Percentiles rank a stretch among this genome's conserved stretches.
These are phyloP conservation scores for Syngnathoides biaculeatus DNA, from an alignment of 2,113 vertebrate species.

Conservation along the genomic window DNA sequence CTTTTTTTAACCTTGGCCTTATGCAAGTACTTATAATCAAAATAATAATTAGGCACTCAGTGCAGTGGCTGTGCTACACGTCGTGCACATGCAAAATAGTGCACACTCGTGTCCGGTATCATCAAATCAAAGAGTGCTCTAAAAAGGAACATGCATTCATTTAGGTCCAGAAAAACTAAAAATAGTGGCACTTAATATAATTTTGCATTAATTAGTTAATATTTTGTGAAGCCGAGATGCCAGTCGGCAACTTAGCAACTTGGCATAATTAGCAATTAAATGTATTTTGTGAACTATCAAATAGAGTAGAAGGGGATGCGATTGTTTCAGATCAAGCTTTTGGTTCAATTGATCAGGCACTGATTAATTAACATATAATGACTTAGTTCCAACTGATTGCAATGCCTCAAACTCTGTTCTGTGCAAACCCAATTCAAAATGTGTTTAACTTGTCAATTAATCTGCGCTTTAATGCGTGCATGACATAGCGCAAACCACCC, in stretches of 20 bases:
- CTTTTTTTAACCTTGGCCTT: neutral
- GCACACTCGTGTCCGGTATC: neutral
- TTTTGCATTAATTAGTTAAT: constrained; percentile 1
- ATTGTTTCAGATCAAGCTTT: neutral
- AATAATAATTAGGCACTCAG: neutral
- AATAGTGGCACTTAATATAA: neutral
- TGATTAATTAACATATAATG: neutral
- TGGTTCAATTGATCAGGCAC: neutral
- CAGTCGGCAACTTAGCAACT: neutral
- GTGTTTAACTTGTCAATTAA: neutral
- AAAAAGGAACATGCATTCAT: constrained; percentile 3
- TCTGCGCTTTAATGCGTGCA: neutral
- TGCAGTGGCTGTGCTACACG: neutral
- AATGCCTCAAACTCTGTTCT: neutral
- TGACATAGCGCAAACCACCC: neutral
- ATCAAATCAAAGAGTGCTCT: constrained; percentile 1
- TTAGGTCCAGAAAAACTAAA: constrained; percentile 1
- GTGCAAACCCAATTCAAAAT: neutral
- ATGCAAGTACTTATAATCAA: neutral
- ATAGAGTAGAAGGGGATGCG: constrained; percentile 3
- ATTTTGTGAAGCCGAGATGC: neutral
- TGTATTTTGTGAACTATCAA: constrained; percentile 3
- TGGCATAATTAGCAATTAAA: constrained; percentile 2
- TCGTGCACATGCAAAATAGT: neutral
- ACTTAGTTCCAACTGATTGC: neutral